phyloP scores from a whole-genome alignment of 30 jellyfish, hydroid and myxozoan genomes.

The Hydra vulgaris region DNA sequence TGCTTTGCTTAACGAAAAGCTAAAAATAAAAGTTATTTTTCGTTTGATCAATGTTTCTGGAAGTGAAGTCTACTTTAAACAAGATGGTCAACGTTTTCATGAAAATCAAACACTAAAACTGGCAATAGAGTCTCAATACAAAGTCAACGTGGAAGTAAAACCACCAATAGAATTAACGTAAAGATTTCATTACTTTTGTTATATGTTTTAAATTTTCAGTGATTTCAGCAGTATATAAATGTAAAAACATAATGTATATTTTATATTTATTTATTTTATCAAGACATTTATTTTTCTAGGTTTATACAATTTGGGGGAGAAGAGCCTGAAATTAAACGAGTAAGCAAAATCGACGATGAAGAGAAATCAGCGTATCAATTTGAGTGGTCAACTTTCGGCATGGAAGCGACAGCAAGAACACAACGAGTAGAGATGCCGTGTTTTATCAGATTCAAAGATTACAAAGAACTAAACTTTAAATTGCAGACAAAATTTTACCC shows the following conservation, averaged over 20 bases:
- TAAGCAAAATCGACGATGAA: constrained; percentile 53
- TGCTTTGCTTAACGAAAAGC: constrained; percentile 34
- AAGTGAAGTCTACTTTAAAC: constrained; percentile 56
- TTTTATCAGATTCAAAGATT: constrained; percentile 62
- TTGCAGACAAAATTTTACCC: constrained; percentile 86
- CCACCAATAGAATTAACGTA: constrained; percentile 58
- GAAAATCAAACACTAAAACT: constrained; percentile 52
- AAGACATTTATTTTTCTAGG: constrained; percentile 10
- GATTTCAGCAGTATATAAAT: neutral
- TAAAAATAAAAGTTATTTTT: constrained; percentile 48
- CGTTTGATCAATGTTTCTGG: constrained; percentile 50
- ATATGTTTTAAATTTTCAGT: neutral
- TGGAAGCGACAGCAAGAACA: constrained; percentile 61
- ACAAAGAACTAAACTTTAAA: constrained; percentile 64
- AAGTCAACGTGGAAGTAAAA: constrained; percentile 52
- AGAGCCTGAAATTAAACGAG: constrained; percentile 52
- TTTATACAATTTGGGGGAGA: constrained; percentile 61
- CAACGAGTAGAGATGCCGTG: constrained; percentile 78
- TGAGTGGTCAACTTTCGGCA: constrained; percentile 83
- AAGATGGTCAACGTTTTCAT: constrained; percentile 88
- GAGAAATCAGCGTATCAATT: constrained; percentile 63
- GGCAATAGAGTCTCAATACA: constrained; percentile 48
- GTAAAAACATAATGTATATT: neutral
- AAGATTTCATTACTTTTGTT: neutral
- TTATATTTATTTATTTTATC: no score